phyloP scores from a whole-genome alignment of 2,888 invertebrate species.

The Suillia variegata region DNA sequence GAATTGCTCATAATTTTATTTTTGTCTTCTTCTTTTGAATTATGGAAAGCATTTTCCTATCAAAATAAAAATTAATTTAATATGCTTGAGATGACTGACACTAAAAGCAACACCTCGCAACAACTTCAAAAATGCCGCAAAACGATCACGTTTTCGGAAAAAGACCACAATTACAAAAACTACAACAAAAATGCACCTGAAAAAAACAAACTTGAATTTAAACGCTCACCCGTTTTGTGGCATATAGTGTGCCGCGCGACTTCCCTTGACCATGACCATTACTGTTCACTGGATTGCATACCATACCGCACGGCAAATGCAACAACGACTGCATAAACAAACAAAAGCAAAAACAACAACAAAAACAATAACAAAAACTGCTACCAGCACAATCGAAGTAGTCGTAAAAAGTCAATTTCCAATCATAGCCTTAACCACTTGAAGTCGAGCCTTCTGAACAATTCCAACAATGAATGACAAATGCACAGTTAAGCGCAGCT shows the following conservation, averaged over 20 bases:
- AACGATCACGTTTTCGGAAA: neutral
- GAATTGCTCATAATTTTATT: too few species aligned
- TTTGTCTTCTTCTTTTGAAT: too few species aligned
- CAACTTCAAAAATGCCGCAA: neutral
- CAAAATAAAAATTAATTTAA: neutral
- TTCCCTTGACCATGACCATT: conserved; percentile 3
- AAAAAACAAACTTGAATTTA: neutral
- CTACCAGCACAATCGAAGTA: too few species aligned
- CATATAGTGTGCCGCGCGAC: neutral
- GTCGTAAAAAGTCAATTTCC: neutral
- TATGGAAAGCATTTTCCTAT: too few species aligned
- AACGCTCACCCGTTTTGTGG: neutral
- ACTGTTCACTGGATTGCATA: neutral
- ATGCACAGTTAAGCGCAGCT: neutral
- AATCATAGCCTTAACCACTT: neutral
- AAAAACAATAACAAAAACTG: too few species aligned
- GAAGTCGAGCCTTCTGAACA: neutral
- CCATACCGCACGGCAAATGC: neutral
- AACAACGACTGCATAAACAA: too few species aligned
- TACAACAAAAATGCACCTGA: neutral
- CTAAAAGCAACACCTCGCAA: neutral
- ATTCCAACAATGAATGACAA: conserved; percentile 4
- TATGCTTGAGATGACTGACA: neutral
- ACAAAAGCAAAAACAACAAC: too few species aligned
- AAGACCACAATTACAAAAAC: neutral